Evolutionary conservation across 2,888 invertebrate genomes (phyloP).

Genomic region (Parnassius glacialis): DNA sequence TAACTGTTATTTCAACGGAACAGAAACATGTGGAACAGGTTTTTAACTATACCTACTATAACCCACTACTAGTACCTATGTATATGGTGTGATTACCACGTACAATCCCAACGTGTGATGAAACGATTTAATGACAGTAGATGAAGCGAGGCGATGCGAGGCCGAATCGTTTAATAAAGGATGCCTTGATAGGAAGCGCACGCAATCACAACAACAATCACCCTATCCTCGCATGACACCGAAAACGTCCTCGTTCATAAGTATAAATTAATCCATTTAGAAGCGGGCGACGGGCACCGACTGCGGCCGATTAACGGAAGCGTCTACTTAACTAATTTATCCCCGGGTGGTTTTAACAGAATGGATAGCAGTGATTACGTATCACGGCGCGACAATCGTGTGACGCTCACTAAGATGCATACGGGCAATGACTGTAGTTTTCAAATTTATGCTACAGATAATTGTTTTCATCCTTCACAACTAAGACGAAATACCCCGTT

Average conservation of each 20-base stretch:
- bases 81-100: background rate
- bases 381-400: conserved; percentile 59
- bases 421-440: conserved; percentile 2
- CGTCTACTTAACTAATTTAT: conserved; percentile 82
- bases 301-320: conserved; percentile 80
- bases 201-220: conserved; percentile 79
- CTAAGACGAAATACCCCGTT: too few relatives aligned
- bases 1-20: too few relatives aligned
- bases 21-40: too few relatives aligned
- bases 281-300: conserved; percentile 70
- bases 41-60: too few relatives aligned
- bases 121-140: conserved; percentile 14
- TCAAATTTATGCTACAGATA: background rate
- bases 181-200: conserved; percentile 75
- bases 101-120: conserved; percentile 4
- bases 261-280: conserved; percentile 83
- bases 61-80: too few relatives aligned
- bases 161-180: conserved; percentile 61
- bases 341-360: conserved; percentile 81
- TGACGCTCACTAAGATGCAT: conserved; percentile 44
- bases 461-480: too few relatives aligned
- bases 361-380: conserved; percentile 82
- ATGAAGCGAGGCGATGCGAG: conserved; percentile 28
- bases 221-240: conserved; percentile 80
- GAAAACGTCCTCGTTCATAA: conserved; percentile 80